Percentiles rank a stretch among this genome's conserved stretches.
Conservation (phyloP, 2,888 invertebrate genomes). For the Erebia aethiops region DNA sequence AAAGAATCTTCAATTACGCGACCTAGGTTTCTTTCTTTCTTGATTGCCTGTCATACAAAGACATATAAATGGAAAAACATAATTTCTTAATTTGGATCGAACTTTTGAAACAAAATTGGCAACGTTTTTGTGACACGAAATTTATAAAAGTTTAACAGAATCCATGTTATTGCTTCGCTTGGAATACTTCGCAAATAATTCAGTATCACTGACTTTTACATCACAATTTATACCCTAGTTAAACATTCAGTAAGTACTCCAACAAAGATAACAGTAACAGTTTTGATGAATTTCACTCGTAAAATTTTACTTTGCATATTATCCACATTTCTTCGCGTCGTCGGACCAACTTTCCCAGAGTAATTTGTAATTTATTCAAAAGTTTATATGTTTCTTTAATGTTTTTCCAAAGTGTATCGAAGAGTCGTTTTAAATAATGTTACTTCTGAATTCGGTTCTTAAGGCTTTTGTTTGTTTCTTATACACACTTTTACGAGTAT, state of each 20-base stretch:
- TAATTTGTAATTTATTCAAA: constrained; percentile 40
- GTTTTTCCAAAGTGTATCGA: constrained; percentile 36
- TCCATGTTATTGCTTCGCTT: constrained; percentile 1
- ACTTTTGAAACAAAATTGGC: neutral
- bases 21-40: too few relatives aligned
- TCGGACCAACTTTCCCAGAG: constrained; percentile 30
- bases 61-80: too few relatives aligned
- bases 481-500: neutral
- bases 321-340: constrained; percentile 35
- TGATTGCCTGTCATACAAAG: too few relatives aligned
- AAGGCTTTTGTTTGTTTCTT: constrained; percentile 30
- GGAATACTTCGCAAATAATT: constrained; percentile 16
- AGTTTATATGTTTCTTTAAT: constrained; percentile 38
- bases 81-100: too few relatives aligned
- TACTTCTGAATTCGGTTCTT: constrained; percentile 34
- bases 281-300: constrained; percentile 38
- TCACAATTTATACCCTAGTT: constrained; percentile 31
- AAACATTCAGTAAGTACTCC: constrained; percentile 33
- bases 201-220: constrained; percentile 19
- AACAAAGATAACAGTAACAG: constrained; percentile 36
- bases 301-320: constrained; percentile 40
- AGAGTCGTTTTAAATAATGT: constrained; percentile 27
- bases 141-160: neutral
- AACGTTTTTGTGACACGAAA: neutral
- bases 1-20: too few relatives aligned